Evolutionary conservation across 2,797 vertebrate species (phyloP).

Genomic region (Cirrhinus mrigala): DNA sequence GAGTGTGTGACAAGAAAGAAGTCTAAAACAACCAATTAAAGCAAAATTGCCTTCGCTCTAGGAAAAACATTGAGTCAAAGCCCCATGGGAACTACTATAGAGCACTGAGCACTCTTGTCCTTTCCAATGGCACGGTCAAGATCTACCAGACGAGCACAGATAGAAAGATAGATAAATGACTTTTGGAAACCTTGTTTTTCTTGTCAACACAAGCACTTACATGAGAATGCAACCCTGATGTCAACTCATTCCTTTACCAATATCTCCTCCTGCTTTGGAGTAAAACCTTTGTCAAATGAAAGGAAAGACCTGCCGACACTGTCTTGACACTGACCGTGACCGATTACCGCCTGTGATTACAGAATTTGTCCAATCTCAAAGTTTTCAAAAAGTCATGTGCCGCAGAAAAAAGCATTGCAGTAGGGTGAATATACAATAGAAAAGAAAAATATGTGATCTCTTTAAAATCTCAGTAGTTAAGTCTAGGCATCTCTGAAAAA

Average conservation of each 20-base stretch:
- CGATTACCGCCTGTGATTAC: slow-evolving; percentile 66
- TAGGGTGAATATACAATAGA: neutral
- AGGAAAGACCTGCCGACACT: slow-evolving; percentile 33
- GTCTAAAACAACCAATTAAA: slow-evolving; percentile 73
- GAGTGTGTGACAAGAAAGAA: slow-evolving; percentile 60
- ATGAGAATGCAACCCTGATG: slow-evolving; percentile 71
- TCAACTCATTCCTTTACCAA: slow-evolving; percentile 73
- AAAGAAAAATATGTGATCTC: neutral
- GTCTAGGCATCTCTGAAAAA: neutral
- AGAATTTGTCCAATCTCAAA: slow-evolving; percentile 67
- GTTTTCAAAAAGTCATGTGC: slow-evolving; percentile 61
- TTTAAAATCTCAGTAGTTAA: neutral
- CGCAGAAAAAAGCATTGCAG: neutral
- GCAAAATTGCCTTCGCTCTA: slow-evolving; percentile 60
- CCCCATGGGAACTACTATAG: slow-evolving; percentile 69
- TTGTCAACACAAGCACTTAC: slow-evolving; percentile 79
- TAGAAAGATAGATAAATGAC: slow-evolving; percentile 77
- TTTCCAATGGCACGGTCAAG: slow-evolving; percentile 68
- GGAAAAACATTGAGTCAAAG: slow-evolving; percentile 68
- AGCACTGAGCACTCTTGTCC: slow-evolving; percentile 73
- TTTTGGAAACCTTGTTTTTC: slow-evolving; percentile 75
- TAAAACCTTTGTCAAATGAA: slow-evolving; percentile 76
- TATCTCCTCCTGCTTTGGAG: slow-evolving; percentile 67
- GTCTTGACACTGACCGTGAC: slow-evolving; percentile 63
- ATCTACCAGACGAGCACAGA: slow-evolving; percentile 66